Base-by-base conservation (phyloP, 2,113 vertebrate species). In the Dicaeum eximium region DNA sequence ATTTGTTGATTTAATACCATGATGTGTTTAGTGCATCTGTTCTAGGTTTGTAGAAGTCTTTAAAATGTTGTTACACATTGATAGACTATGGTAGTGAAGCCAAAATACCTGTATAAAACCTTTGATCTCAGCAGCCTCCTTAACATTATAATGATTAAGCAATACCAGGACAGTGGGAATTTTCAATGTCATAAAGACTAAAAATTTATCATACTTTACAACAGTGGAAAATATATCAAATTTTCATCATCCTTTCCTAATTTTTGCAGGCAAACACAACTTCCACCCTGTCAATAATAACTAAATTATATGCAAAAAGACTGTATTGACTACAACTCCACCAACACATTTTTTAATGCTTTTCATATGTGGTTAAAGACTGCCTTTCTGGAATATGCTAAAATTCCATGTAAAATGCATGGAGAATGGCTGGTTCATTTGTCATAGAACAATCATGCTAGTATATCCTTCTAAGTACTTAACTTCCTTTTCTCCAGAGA, bases 141-240 rank as follows among this genome's bases (percentile, higher is more conserved):
- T 95, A 97, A 95, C 80, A 86, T 78, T 78, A 91, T 37, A 95
- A 60, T 96, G 92, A 97, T 94, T 92, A 95, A 96, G 73, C 64
- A 95, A 75, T 66, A 95, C 11, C 11, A 95, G 82, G 97, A 87
- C 27, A 97, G 58, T 51, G 53, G 65, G 80, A 92, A 73, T 77
- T 96, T 93, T 95, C 86, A 97, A 96, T 93, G 91, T 94, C 93
- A 91, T 65, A 31, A 95, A 95, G 40, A 74, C 62, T 61, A 84
- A 96, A 94, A 51, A 53, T 44, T 50, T 35, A 67, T 19, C n/a
- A 58, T 80, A 84, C 45, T 95, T 94, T 80, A 81, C 50, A 82
- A 13, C 67, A 85, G 45, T 51, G 57, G 88, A 87, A 94, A 95
- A 85, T 44, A 54, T 6, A 78, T 38, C 38, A 79, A 21, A 17